phyloP scores from a whole-genome alignment of 2,797 vertebrate species.

The Carduelis carduelis region DNA sequence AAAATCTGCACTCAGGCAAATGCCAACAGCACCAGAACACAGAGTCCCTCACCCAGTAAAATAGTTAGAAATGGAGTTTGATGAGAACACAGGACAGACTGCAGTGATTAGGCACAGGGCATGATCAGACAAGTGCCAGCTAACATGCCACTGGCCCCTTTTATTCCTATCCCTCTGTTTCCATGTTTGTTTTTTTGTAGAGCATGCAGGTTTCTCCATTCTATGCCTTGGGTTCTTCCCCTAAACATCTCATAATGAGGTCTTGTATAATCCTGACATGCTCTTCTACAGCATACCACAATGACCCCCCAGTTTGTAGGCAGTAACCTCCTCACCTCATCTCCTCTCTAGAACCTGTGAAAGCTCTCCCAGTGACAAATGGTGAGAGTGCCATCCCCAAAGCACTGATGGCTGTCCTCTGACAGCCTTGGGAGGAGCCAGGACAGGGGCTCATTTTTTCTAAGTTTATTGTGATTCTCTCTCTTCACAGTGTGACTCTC shows the following conservation, averaged over 20 bases:
- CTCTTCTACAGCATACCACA: neutral
- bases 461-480: neutral
- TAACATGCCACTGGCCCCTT: neutral
- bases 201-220: neutral
- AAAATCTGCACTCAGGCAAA: neutral
- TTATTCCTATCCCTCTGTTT: neutral
- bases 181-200: neutral
- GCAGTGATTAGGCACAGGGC: neutral
- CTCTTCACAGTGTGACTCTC: neutral
- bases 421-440: neutral
- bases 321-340: neutral
- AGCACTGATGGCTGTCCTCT: neutral
- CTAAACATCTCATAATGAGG: neutral
- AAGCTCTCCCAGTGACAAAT: neutral
- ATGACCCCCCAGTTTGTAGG: neutral
- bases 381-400: neutral
- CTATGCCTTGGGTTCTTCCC: neutral
- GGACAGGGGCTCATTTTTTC: neutral
- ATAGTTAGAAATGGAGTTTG: neutral
- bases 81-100: neutral
- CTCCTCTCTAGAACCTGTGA: neutral
- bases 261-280: neutral
- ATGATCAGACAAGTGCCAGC: fast-evolving
- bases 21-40: neutral
- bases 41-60: neutral